Percentiles rank a stretch among this genome's conserved stretches.
phyloP scores from a whole-genome alignment of 2,113 vertebrate species.

The Phyllopteryx taeniolatus region DNA sequence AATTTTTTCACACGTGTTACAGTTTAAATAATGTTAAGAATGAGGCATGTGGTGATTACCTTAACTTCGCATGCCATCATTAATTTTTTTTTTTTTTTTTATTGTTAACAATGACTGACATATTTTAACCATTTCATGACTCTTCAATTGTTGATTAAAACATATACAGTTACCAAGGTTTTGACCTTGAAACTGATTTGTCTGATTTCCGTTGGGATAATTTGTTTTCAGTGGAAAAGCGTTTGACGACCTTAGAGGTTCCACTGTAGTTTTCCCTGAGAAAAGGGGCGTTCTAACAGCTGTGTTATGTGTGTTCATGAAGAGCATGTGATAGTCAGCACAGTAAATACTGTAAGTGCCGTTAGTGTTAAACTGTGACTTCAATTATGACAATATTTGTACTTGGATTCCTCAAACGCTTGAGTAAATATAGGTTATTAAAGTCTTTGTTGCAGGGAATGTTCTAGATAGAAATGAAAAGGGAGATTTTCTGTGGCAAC shows the following conservation, averaged over 20 bases:
- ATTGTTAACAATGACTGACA: too few species aligned
- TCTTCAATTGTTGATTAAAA: neutral
- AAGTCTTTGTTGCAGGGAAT: neutral
- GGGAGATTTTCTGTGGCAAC: conserved; percentile 16
- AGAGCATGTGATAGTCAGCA: conserved; percentile 28
- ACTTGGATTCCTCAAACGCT: neutral
- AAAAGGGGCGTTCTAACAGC: conserved; percentile 11
- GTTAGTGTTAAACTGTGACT: neutral
- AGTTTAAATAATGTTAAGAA: too few species aligned
- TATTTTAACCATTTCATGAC: too few species aligned
- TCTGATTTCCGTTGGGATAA: neutral
- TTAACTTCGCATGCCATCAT: too few species aligned
- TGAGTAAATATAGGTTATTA: neutral
- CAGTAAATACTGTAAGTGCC: conserved; percentile 11
- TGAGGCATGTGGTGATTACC: too few species aligned
- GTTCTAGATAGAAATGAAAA: neutral
- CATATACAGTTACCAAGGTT: neutral
- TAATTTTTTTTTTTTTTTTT: too few species aligned
- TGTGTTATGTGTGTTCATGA: conserved; percentile 5
- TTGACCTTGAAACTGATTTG: neutral
- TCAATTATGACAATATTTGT: neutral
- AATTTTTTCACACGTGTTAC: too few species aligned
- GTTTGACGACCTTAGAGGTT: neutral
- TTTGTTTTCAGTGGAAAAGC: neutral
- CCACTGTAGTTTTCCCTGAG: neutral